Percentiles rank a stretch among this genome's conserved stretches.
Evolutionary conservation across 2,797 vertebrate species (phyloP).

Genomic region (Sebastes glaucus): DNA sequence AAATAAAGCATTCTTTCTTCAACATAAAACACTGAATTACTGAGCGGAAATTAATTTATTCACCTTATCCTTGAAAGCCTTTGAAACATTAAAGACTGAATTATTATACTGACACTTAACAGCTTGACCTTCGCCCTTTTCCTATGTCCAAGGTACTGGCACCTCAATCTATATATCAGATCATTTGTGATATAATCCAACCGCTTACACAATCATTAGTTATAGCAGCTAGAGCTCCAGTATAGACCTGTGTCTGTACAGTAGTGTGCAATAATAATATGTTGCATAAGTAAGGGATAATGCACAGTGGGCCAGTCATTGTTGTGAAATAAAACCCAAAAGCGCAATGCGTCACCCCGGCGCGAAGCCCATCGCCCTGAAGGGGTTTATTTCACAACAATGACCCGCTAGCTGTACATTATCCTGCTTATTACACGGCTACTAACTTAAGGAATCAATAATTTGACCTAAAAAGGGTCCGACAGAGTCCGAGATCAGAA

Average conservation of each 20-base stretch:
- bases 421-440: no score
- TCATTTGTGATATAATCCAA: not conserved
- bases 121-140: not conserved
- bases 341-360: no score
- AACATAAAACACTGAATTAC: not conserved
- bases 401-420: no score
- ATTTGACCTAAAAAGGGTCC: no score
- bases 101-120: not conserved
- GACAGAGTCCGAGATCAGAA: no score
- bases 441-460: no score
- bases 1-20: not conserved
- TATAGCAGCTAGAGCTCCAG: not conserved
- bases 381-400: no score
- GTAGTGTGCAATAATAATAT: not conserved
- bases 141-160: not conserved
- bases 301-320: no score
- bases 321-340: no score
- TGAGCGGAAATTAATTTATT: not conserved
- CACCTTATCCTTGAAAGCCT: not conserved
- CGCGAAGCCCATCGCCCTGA: no score
- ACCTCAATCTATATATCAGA: not conserved
- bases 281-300: not conserved
- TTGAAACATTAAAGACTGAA: not conserved
- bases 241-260: not conserved
- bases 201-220: not conserved